Conservation (phyloP, 1,140 invertebrate genomes). For the Euwallacea fornicatus region DNA sequence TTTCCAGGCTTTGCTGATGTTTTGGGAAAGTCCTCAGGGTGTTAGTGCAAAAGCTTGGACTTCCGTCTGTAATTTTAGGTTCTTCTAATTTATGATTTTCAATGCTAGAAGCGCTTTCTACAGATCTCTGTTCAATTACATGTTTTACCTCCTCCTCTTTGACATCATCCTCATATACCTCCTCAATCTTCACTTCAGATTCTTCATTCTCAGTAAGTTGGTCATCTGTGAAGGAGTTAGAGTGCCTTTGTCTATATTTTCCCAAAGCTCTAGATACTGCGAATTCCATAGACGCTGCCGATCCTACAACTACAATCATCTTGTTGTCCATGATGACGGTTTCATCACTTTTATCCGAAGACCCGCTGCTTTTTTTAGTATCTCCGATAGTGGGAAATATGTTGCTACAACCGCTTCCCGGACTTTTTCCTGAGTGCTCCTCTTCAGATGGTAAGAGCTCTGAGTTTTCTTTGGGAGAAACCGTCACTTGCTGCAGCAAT, state of each 20-base stretch:
- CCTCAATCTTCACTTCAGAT: conserved; percentile 56
- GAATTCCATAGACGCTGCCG: conserved; percentile 75
- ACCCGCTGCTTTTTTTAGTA: conserved; percentile 62
- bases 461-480: conserved; percentile 43
- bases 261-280: conserved; percentile 80
- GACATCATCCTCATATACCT: conserved; percentile 48
- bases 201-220: conserved; percentile 60
- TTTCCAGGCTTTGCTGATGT: conserved; percentile 79
- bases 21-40: conserved; percentile 63
- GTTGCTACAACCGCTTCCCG: conserved; percentile 61
- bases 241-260: conserved; percentile 77
- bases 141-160: conserved; percentile 45
- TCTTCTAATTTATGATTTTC: conserved; percentile 47
- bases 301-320: conserved; percentile 56
- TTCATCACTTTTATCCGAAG: conserved; percentile 59
- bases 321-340: conserved; percentile 48
- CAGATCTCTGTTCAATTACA: conserved; percentile 51
- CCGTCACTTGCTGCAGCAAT: conserved; percentile 34
- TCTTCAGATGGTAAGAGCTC: conserved; percentile 58
- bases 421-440: conserved; percentile 61
- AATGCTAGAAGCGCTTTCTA: conserved; percentile 53
- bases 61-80: conserved; percentile 56
- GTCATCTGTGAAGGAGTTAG: conserved; percentile 68
- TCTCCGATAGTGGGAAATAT: conserved; percentile 76
- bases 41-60: conserved; percentile 62